phyloP scores from a whole-genome alignment of 2,797 vertebrate genomes.

The Staurois parvus region DNA sequence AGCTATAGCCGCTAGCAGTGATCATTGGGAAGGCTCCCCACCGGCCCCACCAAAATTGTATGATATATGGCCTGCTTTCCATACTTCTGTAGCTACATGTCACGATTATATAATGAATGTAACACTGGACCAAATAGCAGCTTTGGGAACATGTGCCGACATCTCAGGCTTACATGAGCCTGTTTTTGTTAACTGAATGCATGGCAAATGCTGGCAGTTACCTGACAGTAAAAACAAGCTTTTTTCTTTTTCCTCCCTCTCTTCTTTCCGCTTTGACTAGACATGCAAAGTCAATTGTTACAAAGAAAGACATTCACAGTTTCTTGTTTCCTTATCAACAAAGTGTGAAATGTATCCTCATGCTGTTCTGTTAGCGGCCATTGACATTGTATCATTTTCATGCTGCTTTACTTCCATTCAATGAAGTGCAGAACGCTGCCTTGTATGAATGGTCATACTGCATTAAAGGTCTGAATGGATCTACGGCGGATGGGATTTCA shows the following conservation, averaged over 20 bases:
- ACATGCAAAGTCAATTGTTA: background rate
- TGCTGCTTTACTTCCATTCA: background rate
- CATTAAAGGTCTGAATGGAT: background rate
- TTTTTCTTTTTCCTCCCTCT: background rate
- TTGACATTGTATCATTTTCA: background rate
- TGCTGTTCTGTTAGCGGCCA: background rate
- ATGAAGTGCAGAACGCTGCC: background rate
- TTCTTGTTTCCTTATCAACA: background rate
- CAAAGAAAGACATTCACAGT: conserved; percentile 3
- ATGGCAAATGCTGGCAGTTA: background rate
- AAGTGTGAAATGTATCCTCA: background rate
- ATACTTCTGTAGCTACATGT: too few species aligned
- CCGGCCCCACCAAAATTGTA: too few species aligned
- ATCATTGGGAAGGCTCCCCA: too few species aligned
- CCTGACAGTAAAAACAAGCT: background rate
- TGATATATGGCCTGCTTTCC: too few species aligned
- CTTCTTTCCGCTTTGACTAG: background rate
- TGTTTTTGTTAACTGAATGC: background rate
- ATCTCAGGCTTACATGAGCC: background rate
- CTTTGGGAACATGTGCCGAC: too few species aligned
- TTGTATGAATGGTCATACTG: background rate
- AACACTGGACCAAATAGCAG: too few species aligned
- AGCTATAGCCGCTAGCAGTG: too few species aligned
- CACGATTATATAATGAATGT: too few species aligned
- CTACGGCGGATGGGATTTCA: background rate